These are phyloP conservation scores for Iguana delicatissima DNA, from an alignment of 2,797 vertebrate species.

Conservation along the genomic window DNA sequence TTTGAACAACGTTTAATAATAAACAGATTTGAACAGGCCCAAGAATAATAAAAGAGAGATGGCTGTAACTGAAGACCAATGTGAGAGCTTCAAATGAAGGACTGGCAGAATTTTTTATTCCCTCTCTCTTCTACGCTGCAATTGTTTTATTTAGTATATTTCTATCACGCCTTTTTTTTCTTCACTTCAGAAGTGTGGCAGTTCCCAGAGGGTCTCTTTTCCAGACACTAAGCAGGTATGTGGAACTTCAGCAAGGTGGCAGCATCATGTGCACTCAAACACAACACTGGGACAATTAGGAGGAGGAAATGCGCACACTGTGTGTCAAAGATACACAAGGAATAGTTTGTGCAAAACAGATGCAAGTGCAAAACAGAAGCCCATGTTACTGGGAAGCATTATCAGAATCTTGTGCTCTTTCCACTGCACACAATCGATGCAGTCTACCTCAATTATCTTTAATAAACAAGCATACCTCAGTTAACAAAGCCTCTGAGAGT, in stretches of 20 bases:
- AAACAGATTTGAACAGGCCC: slow-evolving; percentile 60
- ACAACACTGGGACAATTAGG: background rate
- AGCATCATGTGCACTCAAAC: background rate
- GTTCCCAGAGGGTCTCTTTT: background rate
- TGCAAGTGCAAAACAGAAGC: background rate
- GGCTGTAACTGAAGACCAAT: background rate
- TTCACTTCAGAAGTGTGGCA: background rate
- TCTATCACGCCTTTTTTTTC: background rate
- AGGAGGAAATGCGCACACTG: background rate
- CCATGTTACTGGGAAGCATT: background rate
- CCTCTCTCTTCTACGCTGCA: background rate
- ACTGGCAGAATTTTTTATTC: too few species aligned
- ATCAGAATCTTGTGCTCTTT: background rate
- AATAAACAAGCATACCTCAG: too few species aligned
- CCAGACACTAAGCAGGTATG: background rate
- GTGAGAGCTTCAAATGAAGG: too few species aligned
- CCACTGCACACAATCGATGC: background rate
- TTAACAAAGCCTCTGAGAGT: too few species aligned
- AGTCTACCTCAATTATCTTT: background rate
- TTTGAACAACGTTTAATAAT: slow-evolving; percentile 76
- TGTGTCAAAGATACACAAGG: background rate
- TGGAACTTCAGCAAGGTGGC: background rate
- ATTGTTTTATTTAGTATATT: background rate
- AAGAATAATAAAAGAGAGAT: slow-evolving; percentile 52
- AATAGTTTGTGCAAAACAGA: background rate